Conservation (phyloP, 1,140 invertebrate species). For the Heterodera schachtii region DNA sequence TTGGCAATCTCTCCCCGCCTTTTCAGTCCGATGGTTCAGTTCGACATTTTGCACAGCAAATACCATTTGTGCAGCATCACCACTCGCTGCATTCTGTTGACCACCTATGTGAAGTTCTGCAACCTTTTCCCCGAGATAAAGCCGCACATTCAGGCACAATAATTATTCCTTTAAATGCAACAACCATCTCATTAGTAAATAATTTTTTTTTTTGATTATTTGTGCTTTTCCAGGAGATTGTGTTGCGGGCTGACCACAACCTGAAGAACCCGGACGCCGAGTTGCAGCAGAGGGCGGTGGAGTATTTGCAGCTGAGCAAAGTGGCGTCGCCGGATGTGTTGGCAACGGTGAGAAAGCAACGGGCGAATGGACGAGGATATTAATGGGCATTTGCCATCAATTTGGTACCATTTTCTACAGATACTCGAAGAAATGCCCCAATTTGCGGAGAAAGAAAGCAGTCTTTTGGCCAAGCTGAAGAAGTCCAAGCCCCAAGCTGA, state of each 20-base stretch:
- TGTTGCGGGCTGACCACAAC: conserved; percentile 93
- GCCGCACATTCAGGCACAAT: conserved; percentile 82
- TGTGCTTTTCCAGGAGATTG: conserved; percentile 62
- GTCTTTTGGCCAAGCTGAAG: conserved; percentile 86
- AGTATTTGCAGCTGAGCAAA: conserved; percentile 93
- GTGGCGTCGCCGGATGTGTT: conserved; percentile 94
- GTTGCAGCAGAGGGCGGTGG: conserved; percentile 93
- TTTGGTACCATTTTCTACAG: conserved; percentile 64
- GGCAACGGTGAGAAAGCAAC: conserved; percentile 49
- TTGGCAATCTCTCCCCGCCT: conserved; percentile 69
- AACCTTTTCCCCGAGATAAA: conserved; percentile 99
- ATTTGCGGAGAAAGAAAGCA: conserved; percentile 97
- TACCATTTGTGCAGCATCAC: conserved; percentile 95
- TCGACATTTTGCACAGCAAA: conserved; percentile 65
- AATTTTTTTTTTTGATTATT: not conserved
- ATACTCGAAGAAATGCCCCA: conserved; percentile 99
- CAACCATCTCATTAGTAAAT: not conserved
- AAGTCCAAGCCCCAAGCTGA: conserved; percentile 82
- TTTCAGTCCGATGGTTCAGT: conserved; percentile 61
- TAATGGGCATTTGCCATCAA: conserved; percentile 14
- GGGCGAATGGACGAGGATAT: conserved; percentile 66
- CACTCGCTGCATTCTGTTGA: conserved; percentile 90
- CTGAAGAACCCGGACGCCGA: conserved; percentile 95
- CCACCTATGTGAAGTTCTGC: conserved; percentile 98
- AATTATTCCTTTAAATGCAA: not conserved